phyloP scores from a whole-genome alignment of 2,113 vertebrate genomes.

The Eleginops maclovinus region DNA sequence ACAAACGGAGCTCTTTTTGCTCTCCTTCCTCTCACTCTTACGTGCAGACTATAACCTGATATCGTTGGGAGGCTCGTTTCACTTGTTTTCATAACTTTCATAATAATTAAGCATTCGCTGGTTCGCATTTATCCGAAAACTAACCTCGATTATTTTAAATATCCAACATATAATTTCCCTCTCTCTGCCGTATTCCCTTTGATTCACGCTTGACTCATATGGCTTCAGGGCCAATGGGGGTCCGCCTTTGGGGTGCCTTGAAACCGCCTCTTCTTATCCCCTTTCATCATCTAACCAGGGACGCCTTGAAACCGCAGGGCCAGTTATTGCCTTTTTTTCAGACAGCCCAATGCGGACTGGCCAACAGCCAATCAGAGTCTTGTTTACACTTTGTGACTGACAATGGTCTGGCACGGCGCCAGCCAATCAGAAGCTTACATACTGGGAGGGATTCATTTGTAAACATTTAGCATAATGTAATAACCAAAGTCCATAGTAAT shows the following conservation, averaged over 20 bases:
- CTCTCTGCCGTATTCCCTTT: constrained; percentile 87
- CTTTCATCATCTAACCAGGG: constrained; percentile 91
- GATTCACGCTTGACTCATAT: constrained; percentile 90
- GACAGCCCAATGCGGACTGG: constrained; percentile 94
- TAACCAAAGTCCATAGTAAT: constrained; percentile 62
- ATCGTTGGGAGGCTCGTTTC: constrained; percentile 49
- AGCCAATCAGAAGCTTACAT: constrained; percentile 85
- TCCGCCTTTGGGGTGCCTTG: constrained; percentile 90
- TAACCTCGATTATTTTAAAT: constrained; percentile 82
- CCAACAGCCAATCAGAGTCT: constrained; percentile 95
- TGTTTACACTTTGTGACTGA: constrained; percentile 98
- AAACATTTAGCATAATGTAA: constrained; percentile 73
- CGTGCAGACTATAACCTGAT: constrained; percentile 28
- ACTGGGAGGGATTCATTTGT: constrained; percentile 63
- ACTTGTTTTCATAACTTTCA: constrained; percentile 63
- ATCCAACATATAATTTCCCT: constrained; percentile 82
- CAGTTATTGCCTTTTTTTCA: constrained; percentile 93
- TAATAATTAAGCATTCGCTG: constrained; percentile 38
- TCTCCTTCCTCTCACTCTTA: constrained; percentile 21
- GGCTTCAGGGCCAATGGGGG: constrained; percentile 87
- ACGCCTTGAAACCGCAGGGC: constrained; percentile 93
- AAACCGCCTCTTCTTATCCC: constrained; percentile 91
- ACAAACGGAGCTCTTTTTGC: constrained; percentile 25
- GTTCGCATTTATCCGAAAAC: constrained; percentile 71
- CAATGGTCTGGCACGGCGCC: constrained; percentile 87